Evolutionary conservation across 1,140 invertebrate genomes (phyloP).

Genomic region (Zaprionus tsacasi): DNA sequence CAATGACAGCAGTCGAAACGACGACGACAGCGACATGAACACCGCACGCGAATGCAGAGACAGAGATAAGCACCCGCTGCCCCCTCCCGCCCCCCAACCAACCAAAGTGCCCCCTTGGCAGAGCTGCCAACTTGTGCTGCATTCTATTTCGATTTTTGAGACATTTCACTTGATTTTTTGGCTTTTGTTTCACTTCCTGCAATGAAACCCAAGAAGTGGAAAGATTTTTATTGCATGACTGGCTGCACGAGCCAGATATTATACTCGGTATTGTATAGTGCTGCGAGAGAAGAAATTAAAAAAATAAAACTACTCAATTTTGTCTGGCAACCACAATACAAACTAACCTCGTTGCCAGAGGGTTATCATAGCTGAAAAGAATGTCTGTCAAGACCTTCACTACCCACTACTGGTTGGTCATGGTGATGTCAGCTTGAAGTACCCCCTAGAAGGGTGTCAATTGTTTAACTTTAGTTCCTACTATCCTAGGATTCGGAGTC

Average conservation of each 20-base stretch:
- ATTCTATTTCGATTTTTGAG: slow-evolving; percentile 63
- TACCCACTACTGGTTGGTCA: no score
- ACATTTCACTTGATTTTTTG: slow-evolving; percentile 66
- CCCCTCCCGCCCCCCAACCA: neutral
- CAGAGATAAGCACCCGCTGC: slow-evolving; percentile 7
- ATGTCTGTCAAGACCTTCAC: neutral
- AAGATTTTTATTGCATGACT: neutral
- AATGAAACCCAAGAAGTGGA: neutral
- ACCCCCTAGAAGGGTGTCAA: neutral
- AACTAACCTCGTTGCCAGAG: neutral
- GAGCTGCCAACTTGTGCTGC: slow-evolving; percentile 11
- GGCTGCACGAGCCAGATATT: no score
- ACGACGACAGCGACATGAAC: slow-evolving; percentile 18
- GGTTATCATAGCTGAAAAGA: neutral
- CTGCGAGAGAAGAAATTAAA: no score
- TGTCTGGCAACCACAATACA: no score
- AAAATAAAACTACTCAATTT: no score
- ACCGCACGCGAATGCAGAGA: slow-evolving; percentile 27
- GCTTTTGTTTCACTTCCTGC: slow-evolving; percentile 25
- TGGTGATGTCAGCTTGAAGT: slow-evolving; percentile 1
- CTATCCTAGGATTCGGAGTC: neutral
- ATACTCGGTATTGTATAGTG: no score
- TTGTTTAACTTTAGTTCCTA: neutral
- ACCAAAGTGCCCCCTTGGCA: neutral
- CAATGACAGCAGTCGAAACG: slow-evolving; percentile 51